Conservation (phyloP, 53 echinoderm and acorn worm genomes). For the Echinarachnius parma region DNA sequence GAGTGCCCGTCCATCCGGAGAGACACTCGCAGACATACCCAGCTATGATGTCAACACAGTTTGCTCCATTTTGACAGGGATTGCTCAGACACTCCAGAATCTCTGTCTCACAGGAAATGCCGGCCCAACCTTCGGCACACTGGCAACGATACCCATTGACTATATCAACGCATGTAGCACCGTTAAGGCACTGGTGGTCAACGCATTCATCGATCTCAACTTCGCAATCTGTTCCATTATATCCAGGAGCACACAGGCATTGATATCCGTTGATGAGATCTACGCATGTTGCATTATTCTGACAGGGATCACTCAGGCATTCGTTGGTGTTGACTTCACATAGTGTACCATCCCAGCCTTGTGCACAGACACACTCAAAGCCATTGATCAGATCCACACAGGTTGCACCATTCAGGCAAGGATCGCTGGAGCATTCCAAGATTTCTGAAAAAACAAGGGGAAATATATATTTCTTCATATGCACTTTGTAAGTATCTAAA, state of each 20-base stretch:
- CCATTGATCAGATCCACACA: conserved; percentile 67
- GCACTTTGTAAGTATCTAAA: too few relatives aligned
- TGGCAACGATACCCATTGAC: conserved; percentile 30
- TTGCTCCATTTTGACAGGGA: conserved; percentile 60
- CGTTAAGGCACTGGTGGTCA: conserved; percentile 17
- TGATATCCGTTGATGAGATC: conserved; percentile 7
- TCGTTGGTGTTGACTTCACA: conserved; percentile 60
- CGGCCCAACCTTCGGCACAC: conserved; percentile 39
- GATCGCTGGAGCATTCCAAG: conserved; percentile 64
- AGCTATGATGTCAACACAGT: conserved; percentile 44
- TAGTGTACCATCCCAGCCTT: conserved; percentile 55
- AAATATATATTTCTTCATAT: conserved; percentile 14
- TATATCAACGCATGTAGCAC: conserved; percentile 40
- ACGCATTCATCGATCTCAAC: conserved; percentile 30
- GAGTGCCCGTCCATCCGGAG: conserved; percentile 48
- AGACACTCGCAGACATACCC: conserved; percentile 62
- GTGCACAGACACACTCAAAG: conserved; percentile 61
- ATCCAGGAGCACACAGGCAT: conserved; percentile 27
- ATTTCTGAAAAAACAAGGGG: conserved; percentile 26
- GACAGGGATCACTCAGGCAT: conserved; percentile 20
- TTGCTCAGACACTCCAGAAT: conserved; percentile 53
- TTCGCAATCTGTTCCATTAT: conserved; percentile 31
- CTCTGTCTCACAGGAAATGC: conserved; percentile 27
- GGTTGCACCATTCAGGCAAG: conserved; percentile 66
- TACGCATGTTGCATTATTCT: conserved; percentile 36